Evolutionary conservation across 1,140 invertebrate species (phyloP).

Genomic region (Penaeus chinensis): DNA sequence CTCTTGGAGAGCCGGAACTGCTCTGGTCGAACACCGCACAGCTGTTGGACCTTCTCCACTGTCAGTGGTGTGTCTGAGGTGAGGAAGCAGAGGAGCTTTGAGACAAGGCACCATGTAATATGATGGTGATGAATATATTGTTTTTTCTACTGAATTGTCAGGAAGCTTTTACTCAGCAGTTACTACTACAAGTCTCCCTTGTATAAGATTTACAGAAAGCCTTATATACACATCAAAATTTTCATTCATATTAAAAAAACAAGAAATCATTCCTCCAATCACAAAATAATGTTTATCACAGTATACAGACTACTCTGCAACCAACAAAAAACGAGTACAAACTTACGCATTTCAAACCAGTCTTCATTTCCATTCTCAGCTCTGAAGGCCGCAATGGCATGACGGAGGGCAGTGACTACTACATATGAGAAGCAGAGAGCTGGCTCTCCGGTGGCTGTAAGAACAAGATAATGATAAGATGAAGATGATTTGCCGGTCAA

Average conservation of each 20-base stretch:
- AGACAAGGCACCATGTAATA: too few species aligned
- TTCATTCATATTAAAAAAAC: neutral
- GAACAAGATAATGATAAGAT: too few species aligned
- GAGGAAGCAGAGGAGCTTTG: neutral
- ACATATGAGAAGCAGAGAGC: slow-evolving; percentile 77
- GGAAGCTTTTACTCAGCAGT: too few species aligned
- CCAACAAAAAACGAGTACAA: neutral
- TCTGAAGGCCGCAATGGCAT: slow-evolving; percentile 78
- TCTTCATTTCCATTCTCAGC: slow-evolving; percentile 71
- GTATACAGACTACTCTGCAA: too few species aligned
- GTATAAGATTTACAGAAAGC: neutral
- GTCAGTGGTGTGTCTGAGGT: slow-evolving; percentile 46
- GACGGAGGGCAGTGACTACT: slow-evolving; percentile 78
- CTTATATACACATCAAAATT: neutral
- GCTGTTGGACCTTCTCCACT: slow-evolving; percentile 53
- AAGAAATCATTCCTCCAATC: neutral
- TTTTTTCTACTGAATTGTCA: too few species aligned
- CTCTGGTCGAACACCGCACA: slow-evolving; percentile 24
- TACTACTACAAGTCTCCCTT: too few species aligned
- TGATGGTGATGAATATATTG: too few species aligned
- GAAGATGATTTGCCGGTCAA: too few species aligned
- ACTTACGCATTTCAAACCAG: slow-evolving; percentile 69
- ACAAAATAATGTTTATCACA: neutral
- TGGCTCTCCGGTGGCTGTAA: slow-evolving; percentile 81
- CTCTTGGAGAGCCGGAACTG: neutral